Evolutionary conservation across 2,888 invertebrate genomes (phyloP).

Genomic region (Nomada hirtipes): DNA sequence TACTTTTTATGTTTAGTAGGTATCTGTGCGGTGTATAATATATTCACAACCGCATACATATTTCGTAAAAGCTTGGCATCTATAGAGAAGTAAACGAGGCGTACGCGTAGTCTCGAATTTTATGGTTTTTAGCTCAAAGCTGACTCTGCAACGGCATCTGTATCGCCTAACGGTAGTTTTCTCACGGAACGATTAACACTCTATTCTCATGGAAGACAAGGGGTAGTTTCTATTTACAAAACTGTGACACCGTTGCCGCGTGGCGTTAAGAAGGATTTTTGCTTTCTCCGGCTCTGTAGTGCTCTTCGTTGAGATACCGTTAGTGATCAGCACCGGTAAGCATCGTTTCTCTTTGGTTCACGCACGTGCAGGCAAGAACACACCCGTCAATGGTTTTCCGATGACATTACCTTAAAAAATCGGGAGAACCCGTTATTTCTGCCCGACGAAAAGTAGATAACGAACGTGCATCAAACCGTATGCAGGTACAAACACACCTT

Average conservation of each 20-base stretch:
- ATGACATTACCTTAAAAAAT: constrained; percentile 19
- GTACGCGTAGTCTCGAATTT: constrained; percentile 24
- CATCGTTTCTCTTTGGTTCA: constrained; percentile 45
- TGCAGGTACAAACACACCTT: neutral
- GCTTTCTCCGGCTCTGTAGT: neutral
- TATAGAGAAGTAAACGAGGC: constrained; percentile 11
- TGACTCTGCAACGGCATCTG: constrained; percentile 72
- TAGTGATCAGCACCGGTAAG: constrained; percentile 51
- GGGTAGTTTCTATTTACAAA: constrained; percentile 54
- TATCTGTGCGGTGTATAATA: neutral
- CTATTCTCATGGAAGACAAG: constrained; percentile 43
- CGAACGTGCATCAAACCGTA: neutral
- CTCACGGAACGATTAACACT: constrained; percentile 67
- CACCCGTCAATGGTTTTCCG: constrained; percentile 35
- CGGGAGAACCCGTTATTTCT: constrained; percentile 4
- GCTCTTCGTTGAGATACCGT: constrained; percentile 49
- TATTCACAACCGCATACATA: neutral
- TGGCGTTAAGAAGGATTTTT: neutral
- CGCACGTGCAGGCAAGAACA: constrained; percentile 50
- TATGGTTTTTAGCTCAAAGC: constrained; percentile 67
- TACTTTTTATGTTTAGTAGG: neutral
- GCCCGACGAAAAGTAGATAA: neutral
- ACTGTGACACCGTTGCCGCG: neutral
- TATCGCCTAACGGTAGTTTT: constrained; percentile 75
- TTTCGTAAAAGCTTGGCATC: neutral